Evolutionary conservation across 2,113 vertebrate species (phyloP).

Genomic region (Myiozetetes cayanensis): DNA sequence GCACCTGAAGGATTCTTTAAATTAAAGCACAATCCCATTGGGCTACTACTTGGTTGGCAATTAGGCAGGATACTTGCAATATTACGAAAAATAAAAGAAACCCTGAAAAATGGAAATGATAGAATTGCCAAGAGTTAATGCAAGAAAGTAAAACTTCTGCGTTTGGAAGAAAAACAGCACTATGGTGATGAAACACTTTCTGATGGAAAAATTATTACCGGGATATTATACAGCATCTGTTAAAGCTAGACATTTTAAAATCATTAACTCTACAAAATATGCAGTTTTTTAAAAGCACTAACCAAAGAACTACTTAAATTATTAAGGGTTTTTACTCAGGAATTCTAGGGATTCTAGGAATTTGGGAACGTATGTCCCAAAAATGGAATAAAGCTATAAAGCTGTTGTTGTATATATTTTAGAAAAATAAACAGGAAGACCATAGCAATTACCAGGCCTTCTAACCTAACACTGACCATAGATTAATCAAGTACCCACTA

Average conservation of each 20-base stretch:
- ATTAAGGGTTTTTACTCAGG: background rate
- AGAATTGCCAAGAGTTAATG: background rate
- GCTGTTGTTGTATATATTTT: background rate
- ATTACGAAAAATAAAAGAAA: background rate
- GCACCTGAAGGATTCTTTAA: background rate
- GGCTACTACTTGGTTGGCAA: rapidly evolving
- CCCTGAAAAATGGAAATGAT: background rate
- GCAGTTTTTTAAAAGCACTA: background rate
- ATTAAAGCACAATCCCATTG: background rate
- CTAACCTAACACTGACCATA: background rate
- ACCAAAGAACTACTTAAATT: background rate
- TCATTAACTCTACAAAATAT: background rate
- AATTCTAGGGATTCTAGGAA: background rate
- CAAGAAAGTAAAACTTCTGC: background rate
- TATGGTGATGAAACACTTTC: background rate
- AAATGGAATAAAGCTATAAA: background rate
- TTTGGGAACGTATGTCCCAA: background rate
- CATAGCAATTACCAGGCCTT: background rate
- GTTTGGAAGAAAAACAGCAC: background rate
- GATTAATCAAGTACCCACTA: background rate
- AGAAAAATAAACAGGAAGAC: background rate
- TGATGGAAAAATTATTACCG: background rate
- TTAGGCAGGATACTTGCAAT: background rate
- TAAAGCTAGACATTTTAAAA: background rate
- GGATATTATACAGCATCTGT: background rate